Evolutionary conservation across 2,797 vertebrate species (phyloP), one percentile per base, ranked within the genome.

Genomic region (Myotis findleyi): DNA sequence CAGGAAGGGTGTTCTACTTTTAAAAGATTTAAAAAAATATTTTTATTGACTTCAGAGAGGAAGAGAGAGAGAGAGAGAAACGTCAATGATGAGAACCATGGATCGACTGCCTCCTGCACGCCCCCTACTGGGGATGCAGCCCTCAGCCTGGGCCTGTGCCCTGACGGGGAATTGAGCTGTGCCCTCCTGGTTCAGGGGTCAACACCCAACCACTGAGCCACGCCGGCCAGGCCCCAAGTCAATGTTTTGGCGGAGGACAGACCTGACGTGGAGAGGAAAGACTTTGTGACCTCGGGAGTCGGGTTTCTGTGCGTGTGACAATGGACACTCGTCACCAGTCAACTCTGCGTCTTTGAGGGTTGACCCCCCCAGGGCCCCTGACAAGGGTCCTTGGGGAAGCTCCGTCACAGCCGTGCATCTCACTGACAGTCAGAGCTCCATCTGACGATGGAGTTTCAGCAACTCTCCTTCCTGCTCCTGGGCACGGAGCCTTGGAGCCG

Each of bases 281-380:
- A 38, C 69, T 51, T 69, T 10, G 9, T 49, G 7, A 76, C 66
- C 57, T 90, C 23, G n/a, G 21, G 47, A 73, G 25, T n/a, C 36
- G 69, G 27, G 0, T 30, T 82, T 53, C 53, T 36, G 36, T 12
- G 33, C 27, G 3, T 1, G 14, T 55, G 33, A 47, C 41, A 16
- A 0, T 6, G 36, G 47, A 68, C 3, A 3, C 6, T 38, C 12
- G 16, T 12, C 59, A 17, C 14, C 9, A 1, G 17, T 17, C n/a
- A 11, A 14, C 36, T 25, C 64, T 4, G 5, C n/a, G 0, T 59
- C 69, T 89, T n/a, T 66, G 12, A 91, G 11, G 36, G 38, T 1
- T 81, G 17, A 59, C 59, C 38, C 36, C 71, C 41, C 73, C 64
- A 76, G 84, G 33, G 13, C 47, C 49, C 64, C 11, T n/a, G 17